Evolutionary conservation across 2,797 vertebrate genomes (phyloP), one percentile per base, ranked within the genome.

Genomic region (Poliocrania exsul): DNA sequence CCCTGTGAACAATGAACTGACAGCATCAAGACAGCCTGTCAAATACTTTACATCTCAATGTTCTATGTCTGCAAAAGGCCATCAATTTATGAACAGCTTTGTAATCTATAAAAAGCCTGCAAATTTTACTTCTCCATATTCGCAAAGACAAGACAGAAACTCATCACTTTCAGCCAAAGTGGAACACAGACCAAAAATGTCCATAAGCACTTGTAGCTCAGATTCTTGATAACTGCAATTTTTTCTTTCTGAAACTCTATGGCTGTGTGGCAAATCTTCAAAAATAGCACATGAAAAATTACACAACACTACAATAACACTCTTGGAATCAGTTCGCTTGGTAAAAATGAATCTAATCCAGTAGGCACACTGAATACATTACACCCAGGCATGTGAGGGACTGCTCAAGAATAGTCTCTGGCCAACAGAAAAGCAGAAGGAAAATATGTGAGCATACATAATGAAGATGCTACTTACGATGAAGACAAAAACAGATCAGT

Each of bases 401-500:
- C 69, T 65, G 60, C 1, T 90, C 31, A 80, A 72, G 66, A 94
- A 33, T 15, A 73, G 61, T 20, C 9, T 29, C 38, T 24, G 26
- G 47, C 11, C 38, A 80, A 67, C 20, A 81, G 73, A 71, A 85
- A 51, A 80, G n/a, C 37, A 51, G 13, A 11, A 54, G 56, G 28
- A 61, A 75, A 83, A 51, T 8, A 38, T 1, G 6, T 28, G n/a
- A 77, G 57, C 7, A 1, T 0, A 25, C 15, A 16, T 11, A 62
- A 79, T 17, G 35, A 81, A 75, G 49, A 20, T 13, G 46, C 8
- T n/a, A 97, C 98, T 98, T 97, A 99, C 99, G 98, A 99, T 26
- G 99, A 99, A 6, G 99, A 99, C 44, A 99, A 95, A 91, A 99
- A 99, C 35, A 99, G 87, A 83, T 99, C 98, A 2, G 97, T 96